Percentiles rank a stretch among this genome's conserved stretches.
Evolutionary conservation across 1,140 invertebrate species (phyloP).

Genomic region (Penaeus indicus): DNA sequence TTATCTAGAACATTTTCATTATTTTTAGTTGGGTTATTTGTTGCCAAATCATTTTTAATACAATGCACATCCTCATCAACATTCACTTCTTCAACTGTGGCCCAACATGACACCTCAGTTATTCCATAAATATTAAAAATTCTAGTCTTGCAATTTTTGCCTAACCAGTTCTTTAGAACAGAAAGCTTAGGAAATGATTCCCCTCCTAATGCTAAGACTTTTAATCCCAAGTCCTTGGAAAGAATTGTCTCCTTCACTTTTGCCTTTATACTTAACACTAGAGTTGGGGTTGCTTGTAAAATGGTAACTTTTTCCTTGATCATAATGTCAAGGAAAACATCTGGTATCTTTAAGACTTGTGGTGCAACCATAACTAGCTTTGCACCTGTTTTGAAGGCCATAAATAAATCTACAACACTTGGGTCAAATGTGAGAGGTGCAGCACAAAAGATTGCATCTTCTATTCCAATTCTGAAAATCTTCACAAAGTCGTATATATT

Average conservation of each 20-base stretch:
- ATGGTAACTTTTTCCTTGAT: constrained; percentile 37
- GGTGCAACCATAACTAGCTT: constrained; percentile 33
- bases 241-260: constrained; percentile 21
- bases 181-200: constrained; percentile 46
- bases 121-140: constrained; percentile 55
- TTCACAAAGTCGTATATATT: constrained; percentile 38
- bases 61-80: neutral
- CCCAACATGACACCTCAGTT: constrained; percentile 60
- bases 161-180: constrained; percentile 15
- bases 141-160: constrained; percentile 5
- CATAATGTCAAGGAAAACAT: constrained; percentile 5
- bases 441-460: constrained; percentile 45
- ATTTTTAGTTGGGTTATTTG: neutral
- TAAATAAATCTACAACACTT: constrained; percentile 51
- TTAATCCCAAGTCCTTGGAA: constrained; percentile 12
- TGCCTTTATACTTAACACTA: constrained; percentile 31
- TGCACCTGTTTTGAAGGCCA: constrained; percentile 49
- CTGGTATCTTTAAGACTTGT: constrained; percentile 27
- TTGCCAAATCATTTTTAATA: neutral
- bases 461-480: neutral
- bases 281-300: constrained; percentile 52
- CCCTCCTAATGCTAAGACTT: constrained; percentile 47
- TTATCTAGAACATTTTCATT: neutral
- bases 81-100: constrained; percentile 29
- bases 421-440: constrained; percentile 56